These are phyloP conservation scores for Pseudococcus jackbeardsleyi DNA, from an alignment of 2,888 invertebrate species.

Conservation along the genomic window DNA sequence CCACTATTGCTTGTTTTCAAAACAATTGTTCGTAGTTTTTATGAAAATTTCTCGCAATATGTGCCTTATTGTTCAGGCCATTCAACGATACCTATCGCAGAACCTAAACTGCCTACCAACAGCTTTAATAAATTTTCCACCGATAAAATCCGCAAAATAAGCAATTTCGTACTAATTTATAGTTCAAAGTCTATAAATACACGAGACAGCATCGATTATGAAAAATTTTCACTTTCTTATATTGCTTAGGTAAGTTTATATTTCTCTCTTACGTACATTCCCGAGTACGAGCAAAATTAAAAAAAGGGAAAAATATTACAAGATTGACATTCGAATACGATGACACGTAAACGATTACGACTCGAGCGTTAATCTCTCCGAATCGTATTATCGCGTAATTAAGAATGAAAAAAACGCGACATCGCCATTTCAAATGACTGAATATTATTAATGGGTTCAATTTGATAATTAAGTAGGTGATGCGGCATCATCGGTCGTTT, in stretches of 20 bases:
- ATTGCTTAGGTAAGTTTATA: too few species aligned
- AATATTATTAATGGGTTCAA: conserved; percentile 39
- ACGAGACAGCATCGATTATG: too few species aligned
- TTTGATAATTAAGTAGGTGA: conserved; percentile 36
- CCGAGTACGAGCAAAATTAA: neutral
- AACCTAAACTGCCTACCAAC: too few species aligned
- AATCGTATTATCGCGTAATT: neutral
- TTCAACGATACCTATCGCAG: too few species aligned
- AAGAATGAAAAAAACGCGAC: conserved; percentile 1
- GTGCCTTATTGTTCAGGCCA: too few species aligned
- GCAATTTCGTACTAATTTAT: too few species aligned
- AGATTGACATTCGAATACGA: neutral
- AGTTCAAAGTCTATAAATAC: too few species aligned
- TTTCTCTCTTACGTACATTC: neutral
- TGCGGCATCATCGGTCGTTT: neutral
- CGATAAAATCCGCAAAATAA: too few species aligned
- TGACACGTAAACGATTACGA: conserved; percentile 5
- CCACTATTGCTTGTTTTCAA: too few species aligned
- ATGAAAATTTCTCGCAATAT: too few species aligned
- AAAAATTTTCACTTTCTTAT: neutral
- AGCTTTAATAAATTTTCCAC: too few species aligned
- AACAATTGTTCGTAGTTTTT: too few species aligned
- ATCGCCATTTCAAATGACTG: conserved; percentile 38
- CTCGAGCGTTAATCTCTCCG: conserved; percentile 13
- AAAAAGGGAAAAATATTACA: conserved; percentile 26